Conservation (phyloP, 2,113 vertebrate species). For the Rhagologus leucostigma region DNA sequence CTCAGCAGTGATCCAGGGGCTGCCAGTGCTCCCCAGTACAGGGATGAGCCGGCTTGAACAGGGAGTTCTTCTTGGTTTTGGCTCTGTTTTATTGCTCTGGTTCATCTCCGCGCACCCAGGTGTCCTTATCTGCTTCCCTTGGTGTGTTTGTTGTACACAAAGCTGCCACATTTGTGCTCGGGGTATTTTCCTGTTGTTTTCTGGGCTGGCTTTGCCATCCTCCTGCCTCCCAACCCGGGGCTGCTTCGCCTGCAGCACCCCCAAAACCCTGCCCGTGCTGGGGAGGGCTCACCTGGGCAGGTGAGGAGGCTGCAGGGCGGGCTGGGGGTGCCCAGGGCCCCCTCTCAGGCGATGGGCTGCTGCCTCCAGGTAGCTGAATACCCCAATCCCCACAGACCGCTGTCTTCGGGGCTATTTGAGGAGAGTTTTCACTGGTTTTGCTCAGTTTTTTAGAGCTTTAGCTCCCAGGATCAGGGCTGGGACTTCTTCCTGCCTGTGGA, state of each 20-base stretch:
- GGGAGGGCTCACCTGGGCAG: neutral
- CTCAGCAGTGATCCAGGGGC: neutral
- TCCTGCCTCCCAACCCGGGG: accelerated
- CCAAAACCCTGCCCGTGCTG: accelerated
- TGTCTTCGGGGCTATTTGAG: accelerated
- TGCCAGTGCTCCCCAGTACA: too few species aligned
- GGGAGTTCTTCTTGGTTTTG: neutral
- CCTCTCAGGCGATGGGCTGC: accelerated
- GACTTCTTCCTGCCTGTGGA: neutral
- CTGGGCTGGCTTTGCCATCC: neutral
- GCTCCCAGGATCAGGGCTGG: neutral
- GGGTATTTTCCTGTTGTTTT: neutral
- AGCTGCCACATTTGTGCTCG: accelerated
- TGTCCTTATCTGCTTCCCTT: neutral
- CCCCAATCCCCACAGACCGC: neutral
- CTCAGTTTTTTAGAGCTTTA: neutral
- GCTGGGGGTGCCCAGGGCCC: neutral
- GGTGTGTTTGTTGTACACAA: neutral
- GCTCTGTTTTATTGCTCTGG: neutral
- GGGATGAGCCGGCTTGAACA: accelerated
- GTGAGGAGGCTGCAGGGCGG: too few species aligned
- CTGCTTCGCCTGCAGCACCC: accelerated
- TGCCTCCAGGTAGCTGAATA: neutral
- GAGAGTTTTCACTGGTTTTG: accelerated
- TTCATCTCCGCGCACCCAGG: accelerated